Evolutionary conservation across 2,797 vertebrate genomes (phyloP), one percentile per base, ranked within the genome.

Genomic region (Manis crassicaudata): DNA sequence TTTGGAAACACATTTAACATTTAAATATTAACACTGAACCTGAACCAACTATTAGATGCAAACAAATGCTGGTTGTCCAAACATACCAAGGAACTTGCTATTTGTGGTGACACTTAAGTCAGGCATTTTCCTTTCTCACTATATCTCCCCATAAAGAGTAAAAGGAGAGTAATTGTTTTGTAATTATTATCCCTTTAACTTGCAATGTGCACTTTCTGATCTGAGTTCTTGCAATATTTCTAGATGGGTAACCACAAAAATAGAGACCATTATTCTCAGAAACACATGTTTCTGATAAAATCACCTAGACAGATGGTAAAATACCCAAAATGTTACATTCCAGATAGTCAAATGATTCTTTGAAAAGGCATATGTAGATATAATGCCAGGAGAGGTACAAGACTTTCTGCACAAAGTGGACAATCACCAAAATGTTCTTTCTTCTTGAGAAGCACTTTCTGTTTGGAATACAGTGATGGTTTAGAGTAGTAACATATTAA

Each of bases 371-470:
- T 46, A 93, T 79, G 94, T 6, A 56, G 80, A 96, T 97, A 88
- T 92, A 95, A 98, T 96, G 92, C 62, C 96, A 97, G 94, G 60
- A 68, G 85, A 88, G 81, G 88, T 95, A 82, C 72, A 95, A 96
- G 72, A n/a, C 35, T 73, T 90, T 86, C 93, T 96, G 67, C 7
- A 82, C 16, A 75, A 85, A 92, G 80, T 37, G 12, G 27, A 18
- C 65, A 97, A 94, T 72, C 96, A 70, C 95, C 95, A 92, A 97
- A 96, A 96, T 94, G 85, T 87, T 14, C 72, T 23, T 54, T 84
- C 32, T 98, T 90, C 92, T 96, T 88, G 82, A 98, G 96, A 97
- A 92, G 43, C 56, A 84, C 95, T 97, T 93, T 84, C 96, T 86
- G 82, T n/a, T 90, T 91, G 92, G 92, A 97, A 97, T 97, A 96